A percentile compares a stretch with the other conserved stretches of the same genome.
Evolutionary conservation across 2,113 vertebrate species (phyloP).

Genomic region (Tamias sibiricus): DNA sequence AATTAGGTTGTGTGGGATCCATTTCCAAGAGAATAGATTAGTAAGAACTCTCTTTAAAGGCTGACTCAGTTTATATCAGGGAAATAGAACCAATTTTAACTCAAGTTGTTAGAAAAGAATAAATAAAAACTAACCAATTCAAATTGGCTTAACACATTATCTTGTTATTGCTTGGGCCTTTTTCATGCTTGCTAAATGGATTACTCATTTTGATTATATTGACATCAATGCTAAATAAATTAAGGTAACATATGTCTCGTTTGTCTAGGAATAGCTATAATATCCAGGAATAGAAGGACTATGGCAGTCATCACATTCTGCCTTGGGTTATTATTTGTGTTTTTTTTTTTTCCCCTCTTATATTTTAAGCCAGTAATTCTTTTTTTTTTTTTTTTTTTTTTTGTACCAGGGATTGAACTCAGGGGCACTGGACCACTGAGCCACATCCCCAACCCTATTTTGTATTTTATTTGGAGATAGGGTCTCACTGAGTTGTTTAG

Average conservation of each 20-base stretch:
- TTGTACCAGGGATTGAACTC: no score
- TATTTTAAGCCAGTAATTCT: background rate
- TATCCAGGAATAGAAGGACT: background rate
- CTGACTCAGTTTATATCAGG: background rate
- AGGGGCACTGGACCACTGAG: no score
- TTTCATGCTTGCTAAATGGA: conserved; percentile 58
- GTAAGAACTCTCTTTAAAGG: conserved; percentile 49
- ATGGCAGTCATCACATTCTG: background rate
- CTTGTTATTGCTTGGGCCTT: conserved; percentile 43
- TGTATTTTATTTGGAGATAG: no score
- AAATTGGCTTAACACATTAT: conserved; percentile 50
- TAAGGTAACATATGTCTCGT: background rate
- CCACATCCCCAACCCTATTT: no score
- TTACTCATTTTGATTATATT: conserved; percentile 40
- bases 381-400: background rate
- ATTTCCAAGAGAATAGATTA: conserved; percentile 49
- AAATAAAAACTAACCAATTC: conserved; percentile 46
- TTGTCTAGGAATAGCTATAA: conserved; percentile 30
- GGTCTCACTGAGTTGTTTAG: no score
- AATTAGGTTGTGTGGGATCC: background rate
- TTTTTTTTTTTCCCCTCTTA: background rate
- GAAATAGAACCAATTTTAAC: conserved; percentile 42
- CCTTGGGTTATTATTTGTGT: background rate
- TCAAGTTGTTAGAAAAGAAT: conserved; percentile 31
- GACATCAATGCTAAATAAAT: no score